These are phyloP conservation scores for Trichonephila clavipes DNA, from an alignment of 1,140 invertebrate species.

Conservation along the genomic window DNA sequence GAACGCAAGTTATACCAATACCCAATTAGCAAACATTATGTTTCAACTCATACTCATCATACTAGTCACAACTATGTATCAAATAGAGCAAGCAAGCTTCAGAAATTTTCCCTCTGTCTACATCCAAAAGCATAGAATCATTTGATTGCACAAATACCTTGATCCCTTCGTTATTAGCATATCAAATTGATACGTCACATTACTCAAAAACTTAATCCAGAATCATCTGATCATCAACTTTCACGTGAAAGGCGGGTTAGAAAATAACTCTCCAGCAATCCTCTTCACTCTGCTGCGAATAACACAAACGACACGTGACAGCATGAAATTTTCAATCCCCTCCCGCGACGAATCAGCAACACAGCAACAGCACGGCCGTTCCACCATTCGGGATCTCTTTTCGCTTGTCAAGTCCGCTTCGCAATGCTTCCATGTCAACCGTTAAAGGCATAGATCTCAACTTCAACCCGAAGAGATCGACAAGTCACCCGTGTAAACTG, in stretches of 20 bases:
- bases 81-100: too few relatives aligned
- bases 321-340: constrained; percentile 34
- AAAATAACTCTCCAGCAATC: background rate
- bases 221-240: constrained; percentile 1
- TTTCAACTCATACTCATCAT: too few relatives aligned
- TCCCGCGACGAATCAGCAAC: constrained; percentile 28
- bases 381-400: constrained; percentile 17
- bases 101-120: too few relatives aligned
- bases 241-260: background rate
- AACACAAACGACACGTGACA: constrained; percentile 42
- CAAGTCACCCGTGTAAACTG: constrained; percentile 25
- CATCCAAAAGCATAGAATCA: too few relatives aligned
- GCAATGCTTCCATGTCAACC: background rate
- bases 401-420: constrained; percentile 20
- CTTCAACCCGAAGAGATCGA: constrained; percentile 37
- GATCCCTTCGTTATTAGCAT: background rate
- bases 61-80: too few relatives aligned
- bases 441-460: background rate
- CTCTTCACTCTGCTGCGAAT: background rate
- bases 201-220: background rate
- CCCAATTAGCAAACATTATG: too few relatives aligned
- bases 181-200: background rate
- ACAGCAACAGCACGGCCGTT: background rate
- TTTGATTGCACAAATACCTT: background rate
- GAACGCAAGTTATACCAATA: too few relatives aligned